phyloP scores from a whole-genome alignment of 2,113 vertebrate species.

The Dolichallabes microphthalmus region DNA sequence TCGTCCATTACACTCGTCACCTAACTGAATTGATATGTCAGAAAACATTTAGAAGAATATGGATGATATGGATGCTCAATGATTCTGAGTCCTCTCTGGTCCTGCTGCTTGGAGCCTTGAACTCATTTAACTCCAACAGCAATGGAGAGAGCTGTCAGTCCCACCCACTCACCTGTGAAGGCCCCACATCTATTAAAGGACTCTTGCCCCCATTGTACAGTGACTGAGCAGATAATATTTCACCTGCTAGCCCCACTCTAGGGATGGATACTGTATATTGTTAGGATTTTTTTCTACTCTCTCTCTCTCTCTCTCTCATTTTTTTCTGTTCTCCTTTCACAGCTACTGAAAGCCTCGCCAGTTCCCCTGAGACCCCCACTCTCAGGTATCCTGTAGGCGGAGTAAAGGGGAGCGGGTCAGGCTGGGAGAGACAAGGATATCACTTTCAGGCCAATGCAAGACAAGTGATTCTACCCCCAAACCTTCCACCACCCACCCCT shows the following conservation, averaged over 20 bases:
- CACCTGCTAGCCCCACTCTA: constrained; percentile 57
- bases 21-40: not conserved
- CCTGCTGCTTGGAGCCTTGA: constrained; percentile 38
- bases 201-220: constrained; percentile 59
- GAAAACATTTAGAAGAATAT: not conserved
- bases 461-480: constrained; percentile 49
- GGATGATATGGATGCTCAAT: not conserved
- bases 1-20: not conserved
- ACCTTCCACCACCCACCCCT: constrained; percentile 47
- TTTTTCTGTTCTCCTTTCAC: constrained; percentile 77
- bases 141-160: constrained; percentile 38
- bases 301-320: constrained; percentile 53
- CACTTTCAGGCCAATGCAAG: constrained; percentile 62
- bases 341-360: constrained; percentile 75
- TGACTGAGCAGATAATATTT: constrained; percentile 62
- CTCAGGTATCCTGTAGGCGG: constrained; percentile 78
- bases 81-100: constrained; percentile 20
- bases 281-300: constrained; percentile 44
- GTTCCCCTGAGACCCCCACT: constrained; percentile 79
- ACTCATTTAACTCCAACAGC: constrained; percentile 46
- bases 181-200: constrained; percentile 53
- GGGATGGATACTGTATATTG: constrained; percentile 60
- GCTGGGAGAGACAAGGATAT: constrained; percentile 82
- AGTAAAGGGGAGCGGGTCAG: constrained; percentile 76
- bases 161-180: constrained; percentile 53